phyloP scores from a whole-genome alignment of 2,888 invertebrate genomes.

The Drosophila greeni region DNA sequence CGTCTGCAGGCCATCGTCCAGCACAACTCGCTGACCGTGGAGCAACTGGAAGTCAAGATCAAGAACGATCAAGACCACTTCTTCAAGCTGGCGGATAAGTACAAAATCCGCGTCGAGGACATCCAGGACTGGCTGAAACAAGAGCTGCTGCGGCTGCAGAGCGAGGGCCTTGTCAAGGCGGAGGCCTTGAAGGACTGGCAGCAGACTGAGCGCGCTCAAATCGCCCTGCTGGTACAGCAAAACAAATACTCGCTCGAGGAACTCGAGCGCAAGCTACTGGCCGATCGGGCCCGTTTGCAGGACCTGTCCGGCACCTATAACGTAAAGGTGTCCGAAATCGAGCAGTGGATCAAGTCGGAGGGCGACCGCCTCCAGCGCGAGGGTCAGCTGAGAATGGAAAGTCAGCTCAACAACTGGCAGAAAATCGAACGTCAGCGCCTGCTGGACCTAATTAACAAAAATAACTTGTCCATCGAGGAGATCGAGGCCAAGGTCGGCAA shows the following conservation, averaged over 20 bases:
- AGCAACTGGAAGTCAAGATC: slow-evolving; percentile 74
- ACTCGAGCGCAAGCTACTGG: slow-evolving; percentile 70
- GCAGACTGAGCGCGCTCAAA: slow-evolving; percentile 69
- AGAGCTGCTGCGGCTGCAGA: slow-evolving; percentile 72
- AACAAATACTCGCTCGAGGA: slow-evolving; percentile 76
- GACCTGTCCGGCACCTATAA: slow-evolving; percentile 74
- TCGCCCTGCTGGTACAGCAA: slow-evolving; percentile 69
- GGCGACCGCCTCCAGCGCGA: slow-evolving; percentile 72
- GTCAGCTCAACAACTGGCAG: slow-evolving; percentile 76
- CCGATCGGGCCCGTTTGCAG: slow-evolving; percentile 72
- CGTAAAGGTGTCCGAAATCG: slow-evolving; percentile 75
- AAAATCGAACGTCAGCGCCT: slow-evolving; percentile 74
- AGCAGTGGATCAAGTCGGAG: slow-evolving; percentile 76
- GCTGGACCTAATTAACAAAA: slow-evolving; percentile 68
- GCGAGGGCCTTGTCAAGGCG: slow-evolving; percentile 72
- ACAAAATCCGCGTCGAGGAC: slow-evolving; percentile 74
- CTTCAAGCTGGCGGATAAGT: slow-evolving; percentile 71
- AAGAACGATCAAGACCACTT: slow-evolving; percentile 74
- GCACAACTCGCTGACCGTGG: slow-evolving; percentile 73
- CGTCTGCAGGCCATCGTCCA: slow-evolving; percentile 70
- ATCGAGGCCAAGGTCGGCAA: slow-evolving; percentile 69
- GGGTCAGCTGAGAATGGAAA: slow-evolving; percentile 70
- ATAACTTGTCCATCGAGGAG: slow-evolving; percentile 75
- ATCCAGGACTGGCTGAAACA: slow-evolving; percentile 76
- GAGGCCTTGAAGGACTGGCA: slow-evolving; percentile 77